Base-by-base conservation (phyloP, 2,888 invertebrate genomes). In the Apodemia duryi region DNA sequence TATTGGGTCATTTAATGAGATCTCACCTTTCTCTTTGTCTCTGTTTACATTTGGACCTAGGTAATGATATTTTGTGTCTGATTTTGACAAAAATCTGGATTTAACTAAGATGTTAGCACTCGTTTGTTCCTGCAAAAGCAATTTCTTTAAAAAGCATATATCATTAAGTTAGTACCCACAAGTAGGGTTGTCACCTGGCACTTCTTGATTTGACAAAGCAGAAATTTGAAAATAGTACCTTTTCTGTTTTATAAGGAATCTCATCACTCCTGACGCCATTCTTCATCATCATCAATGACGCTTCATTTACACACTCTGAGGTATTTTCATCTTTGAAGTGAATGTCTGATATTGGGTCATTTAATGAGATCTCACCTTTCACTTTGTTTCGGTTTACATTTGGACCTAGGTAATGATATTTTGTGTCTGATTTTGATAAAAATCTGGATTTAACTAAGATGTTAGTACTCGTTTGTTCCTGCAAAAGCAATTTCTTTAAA, bases 321-420 rank as follows among this genome's bases (percentile, higher is more conserved):
- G 2, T 2, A 38, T 38, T 0, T 38, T 38, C 7, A 38, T 6
- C 7, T 38, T 38, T 38, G 7, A 38, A 38, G 38, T 38, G 6
- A 38, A 7, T 6, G 38, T 38, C 38, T 7, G 7, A 38, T 38
- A 38, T 38, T 38, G 38, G 7, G 7, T 6, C 38, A 38, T 1
- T 7, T 38, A 38, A 38, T 38, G 7, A 7, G 32, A 32, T 32
- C 7, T 52, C 52, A 21, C n/a, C 7, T 51, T 51, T 51, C 5
- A 51, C 51, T 21, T 51, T 21, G n/a, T 46, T 10, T 5, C 13
- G 6, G 13, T 51, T 51, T 1, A 54, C 9, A 13, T 35, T 4
- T 35, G 68, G 66, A 1, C 66, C 65, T 13, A 65, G 6, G 29
- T 66, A 66, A 57, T 63, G 64, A 49, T 65, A 65, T 13, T 63